A percentile compares a stretch with the other conserved stretches of the same genome.
These are phyloP conservation scores for Raphicerus campestris DNA, from an alignment of 2,113 vertebrate species.

Conservation along the genomic window DNA sequence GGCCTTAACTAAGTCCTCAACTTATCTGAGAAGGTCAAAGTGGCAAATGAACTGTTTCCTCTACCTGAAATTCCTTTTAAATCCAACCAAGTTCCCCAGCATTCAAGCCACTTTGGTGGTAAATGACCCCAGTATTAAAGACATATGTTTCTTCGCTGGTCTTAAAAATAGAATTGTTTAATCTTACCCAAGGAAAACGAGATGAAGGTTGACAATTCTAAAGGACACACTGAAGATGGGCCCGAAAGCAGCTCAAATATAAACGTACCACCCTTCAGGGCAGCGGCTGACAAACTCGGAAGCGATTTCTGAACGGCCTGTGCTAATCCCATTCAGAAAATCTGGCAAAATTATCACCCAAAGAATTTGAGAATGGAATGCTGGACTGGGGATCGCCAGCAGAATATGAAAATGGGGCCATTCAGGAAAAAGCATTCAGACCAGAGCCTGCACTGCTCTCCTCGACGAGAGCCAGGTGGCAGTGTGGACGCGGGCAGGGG, in stretches of 20 bases:
- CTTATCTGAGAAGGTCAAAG: not conserved
- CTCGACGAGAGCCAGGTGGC: not conserved
- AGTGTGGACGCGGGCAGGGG: not conserved
- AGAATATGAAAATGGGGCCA: not conserved
- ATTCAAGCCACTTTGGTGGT: slow-evolving; percentile 29
- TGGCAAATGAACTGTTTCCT: not conserved
- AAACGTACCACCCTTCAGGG: not conserved
- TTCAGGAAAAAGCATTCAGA: not conserved
- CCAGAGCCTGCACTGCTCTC: not conserved
- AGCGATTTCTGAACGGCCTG: slow-evolving; percentile 55
- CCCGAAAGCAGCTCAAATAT: slow-evolving; percentile 1
- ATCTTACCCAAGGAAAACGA: not conserved
- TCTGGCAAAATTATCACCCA: slow-evolving; percentile 47
- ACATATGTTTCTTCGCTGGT: not conserved
- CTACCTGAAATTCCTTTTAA: slow-evolving; percentile 9
- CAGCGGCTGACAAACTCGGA: slow-evolving; percentile 22
- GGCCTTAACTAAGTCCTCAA: not conserved
- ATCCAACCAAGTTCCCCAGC: not conserved
- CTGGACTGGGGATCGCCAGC: not conserved
- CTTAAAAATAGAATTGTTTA: slow-evolving; percentile 32
- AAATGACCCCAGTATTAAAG: slow-evolving; percentile 46
- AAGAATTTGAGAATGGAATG: slow-evolving; percentile 48
- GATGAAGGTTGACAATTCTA: not conserved
- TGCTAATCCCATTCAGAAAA: slow-evolving; percentile 70
- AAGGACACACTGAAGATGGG: not conserved